Percentiles rank a stretch among this genome's conserved stretches.
These are phyloP conservation scores for Thalpophila matura DNA, from an alignment of 2,888 invertebrate genomes.

Conservation along the genomic window DNA sequence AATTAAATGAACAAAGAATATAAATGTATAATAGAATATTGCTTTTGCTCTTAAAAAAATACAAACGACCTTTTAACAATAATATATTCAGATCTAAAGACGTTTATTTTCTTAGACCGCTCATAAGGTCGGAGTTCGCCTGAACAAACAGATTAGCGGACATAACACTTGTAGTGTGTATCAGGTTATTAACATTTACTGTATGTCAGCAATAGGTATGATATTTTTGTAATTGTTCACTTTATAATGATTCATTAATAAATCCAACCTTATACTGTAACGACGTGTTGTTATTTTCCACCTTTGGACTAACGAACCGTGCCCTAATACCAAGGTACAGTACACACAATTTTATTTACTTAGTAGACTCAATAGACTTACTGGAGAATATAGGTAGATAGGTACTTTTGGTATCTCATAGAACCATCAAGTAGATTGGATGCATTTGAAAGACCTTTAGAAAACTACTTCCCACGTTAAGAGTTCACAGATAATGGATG, in stretches of 20 bases:
- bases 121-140: slow-evolving; percentile 17
- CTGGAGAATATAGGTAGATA: not conserved
- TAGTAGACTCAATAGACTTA: slow-evolving; percentile 28
- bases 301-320: too few species aligned
- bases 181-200: too few species aligned
- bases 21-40: not conserved
- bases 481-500: too few species aligned
- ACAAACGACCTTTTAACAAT: not conserved
- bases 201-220: too few species aligned
- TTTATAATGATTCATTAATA: too few species aligned
- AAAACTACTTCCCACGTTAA: too few species aligned
- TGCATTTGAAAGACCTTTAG: slow-evolving; percentile 7
- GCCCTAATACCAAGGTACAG: too few species aligned
- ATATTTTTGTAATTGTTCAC: too few species aligned
- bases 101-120: slow-evolving; percentile 15
- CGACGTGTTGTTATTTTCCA: too few species aligned
- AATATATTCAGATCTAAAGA: not conserved
- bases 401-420: not conserved
- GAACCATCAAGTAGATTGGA: slow-evolving; percentile 12
- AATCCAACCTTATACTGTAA: too few species aligned
- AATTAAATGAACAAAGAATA: too few species aligned
- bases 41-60: not conserved
- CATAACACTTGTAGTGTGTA: too few species aligned
- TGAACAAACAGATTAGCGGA: slow-evolving; percentile 40
- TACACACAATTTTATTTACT: slow-evolving; percentile 29